Evolutionary conservation across 2,113 vertebrate species (phyloP), one percentile per base, ranked within the genome.

Genomic region (Candoia aspera): DNA sequence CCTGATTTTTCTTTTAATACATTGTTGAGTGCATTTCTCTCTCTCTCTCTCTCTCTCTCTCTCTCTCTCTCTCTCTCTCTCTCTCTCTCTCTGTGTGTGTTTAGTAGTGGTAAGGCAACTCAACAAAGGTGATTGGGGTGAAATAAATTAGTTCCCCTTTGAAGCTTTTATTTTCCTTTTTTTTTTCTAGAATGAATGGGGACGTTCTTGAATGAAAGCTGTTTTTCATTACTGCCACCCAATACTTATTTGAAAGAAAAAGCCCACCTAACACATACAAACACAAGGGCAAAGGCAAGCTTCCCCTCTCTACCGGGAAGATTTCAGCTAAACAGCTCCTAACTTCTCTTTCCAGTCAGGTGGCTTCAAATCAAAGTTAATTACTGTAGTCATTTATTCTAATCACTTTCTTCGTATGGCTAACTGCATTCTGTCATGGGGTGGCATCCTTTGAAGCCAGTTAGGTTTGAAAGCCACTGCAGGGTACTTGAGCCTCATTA

Each of bases 301-400:
- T 97, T 94, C 96, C 96, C 96, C 96, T 95, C 95, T 93, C 96
- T 96, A 90, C 90, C 92, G 89, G 95, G 94, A 94, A 96, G 95
- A 97, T 95, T 91, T 96, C 96, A 95, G 94, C 97, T 96, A 97
- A 98, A 95, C 97, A 96, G 97, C 97, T 97, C 97, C 96, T 97
- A 94, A 96, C 96, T 96, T 96, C 97, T 96, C 97, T 97, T 97
- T 96, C 96, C 97, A 97, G 95, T 97, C 96, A 98, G 97, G 97
- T 96, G 98, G 95, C 97, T 98, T 96, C 97, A 97, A 97, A 97
- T 98, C 97, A 88, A 96, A 97, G 97, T 97, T 98, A 98, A 98
- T 98, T 97, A 97, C 97, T 92, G 89, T 96, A 94, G 96, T 97
- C 97, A 98, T 98, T 98, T 97, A 98, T 98, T 98, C 97, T 97